Evolutionary conservation across 2,888 invertebrate species (phyloP).

Genomic region (Xiphydria camelus): DNA sequence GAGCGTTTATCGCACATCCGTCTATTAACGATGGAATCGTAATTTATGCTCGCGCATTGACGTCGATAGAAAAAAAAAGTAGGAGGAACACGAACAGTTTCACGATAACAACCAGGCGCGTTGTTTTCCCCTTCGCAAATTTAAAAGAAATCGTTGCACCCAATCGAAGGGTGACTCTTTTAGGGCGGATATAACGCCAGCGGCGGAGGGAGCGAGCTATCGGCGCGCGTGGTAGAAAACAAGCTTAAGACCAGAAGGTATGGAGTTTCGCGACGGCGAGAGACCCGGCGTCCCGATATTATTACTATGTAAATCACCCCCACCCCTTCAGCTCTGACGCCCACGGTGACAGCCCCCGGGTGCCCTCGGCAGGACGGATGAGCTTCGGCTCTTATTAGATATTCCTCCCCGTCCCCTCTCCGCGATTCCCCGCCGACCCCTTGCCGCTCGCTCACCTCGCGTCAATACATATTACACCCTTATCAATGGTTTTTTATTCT

Average conservation of each 20-base stretch:
- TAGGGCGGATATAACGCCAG: no score
- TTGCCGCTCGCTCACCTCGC: conserved; percentile 31
- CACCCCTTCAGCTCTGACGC: conserved; percentile 45
- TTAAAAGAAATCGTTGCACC: no score
- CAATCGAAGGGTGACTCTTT: no score
- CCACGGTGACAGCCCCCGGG: conserved; percentile 55
- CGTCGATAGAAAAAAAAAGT: no score
- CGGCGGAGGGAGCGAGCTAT: no score
- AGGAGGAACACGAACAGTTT: no score
- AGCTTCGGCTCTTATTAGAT: conserved; percentile 54
- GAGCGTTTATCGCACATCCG: no score
- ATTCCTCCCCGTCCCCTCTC: conserved; percentile 40
- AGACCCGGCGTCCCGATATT: conserved; percentile 49
- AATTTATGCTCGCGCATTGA: no score
- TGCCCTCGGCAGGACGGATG: conserved; percentile 51
- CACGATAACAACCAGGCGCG: no score
- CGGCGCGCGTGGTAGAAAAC: conserved; percentile 12
- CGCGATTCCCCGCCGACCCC: conserved; percentile 29
- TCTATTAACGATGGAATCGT: no score
- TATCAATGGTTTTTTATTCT: conserved; percentile 22
- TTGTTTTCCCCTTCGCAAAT: no score
- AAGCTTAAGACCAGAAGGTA: conserved; percentile 5
- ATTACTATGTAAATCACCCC: conserved; percentile 59
- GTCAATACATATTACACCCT: conserved; percentile 39
- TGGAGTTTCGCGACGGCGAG: background rate